phyloP scores from a whole-genome alignment of 2,888 invertebrate genomes.

The Cylindroiulus punctatus region DNA sequence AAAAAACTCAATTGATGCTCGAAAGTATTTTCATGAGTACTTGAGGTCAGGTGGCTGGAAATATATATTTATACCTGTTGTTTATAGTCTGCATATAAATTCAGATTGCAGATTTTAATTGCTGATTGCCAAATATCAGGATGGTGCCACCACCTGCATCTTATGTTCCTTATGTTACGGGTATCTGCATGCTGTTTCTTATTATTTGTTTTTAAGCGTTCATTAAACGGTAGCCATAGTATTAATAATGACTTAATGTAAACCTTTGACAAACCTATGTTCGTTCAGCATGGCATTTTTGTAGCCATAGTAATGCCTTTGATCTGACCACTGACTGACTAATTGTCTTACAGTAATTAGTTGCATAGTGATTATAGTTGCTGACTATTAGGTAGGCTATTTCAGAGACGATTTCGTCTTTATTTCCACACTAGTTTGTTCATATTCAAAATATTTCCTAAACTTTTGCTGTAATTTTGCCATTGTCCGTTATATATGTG shows the following conservation, averaged over 20 bases:
- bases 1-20: too few relatives aligned
- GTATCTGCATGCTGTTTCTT: slow-evolving; percentile 23
- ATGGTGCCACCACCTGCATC: neutral
- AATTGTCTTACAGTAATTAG: neutral
- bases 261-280: slow-evolving; percentile 14
- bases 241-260: neutral
- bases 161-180: neutral
- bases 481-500: too few relatives aligned
- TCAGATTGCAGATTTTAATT: neutral
- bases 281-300: slow-evolving; percentile 46
- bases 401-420: neutral
- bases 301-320: slow-evolving; percentile 48
- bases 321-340: slow-evolving; percentile 49
- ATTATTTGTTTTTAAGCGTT: neutral
- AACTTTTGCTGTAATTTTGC: too few relatives aligned
- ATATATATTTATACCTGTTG: too few relatives aligned
- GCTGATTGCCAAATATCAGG: neutral
- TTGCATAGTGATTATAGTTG: neutral
- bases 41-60: too few relatives aligned
- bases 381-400: neutral
- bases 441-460: too few relatives aligned
- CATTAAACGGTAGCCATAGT: slow-evolving; percentile 10
- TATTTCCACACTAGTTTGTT: too few relatives aligned
- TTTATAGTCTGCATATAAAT: too few relatives aligned
- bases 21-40: too few relatives aligned